Evolutionary conservation across 2,888 invertebrate genomes (phyloP).

Genomic region (Mactromeris polynyma): DNA sequence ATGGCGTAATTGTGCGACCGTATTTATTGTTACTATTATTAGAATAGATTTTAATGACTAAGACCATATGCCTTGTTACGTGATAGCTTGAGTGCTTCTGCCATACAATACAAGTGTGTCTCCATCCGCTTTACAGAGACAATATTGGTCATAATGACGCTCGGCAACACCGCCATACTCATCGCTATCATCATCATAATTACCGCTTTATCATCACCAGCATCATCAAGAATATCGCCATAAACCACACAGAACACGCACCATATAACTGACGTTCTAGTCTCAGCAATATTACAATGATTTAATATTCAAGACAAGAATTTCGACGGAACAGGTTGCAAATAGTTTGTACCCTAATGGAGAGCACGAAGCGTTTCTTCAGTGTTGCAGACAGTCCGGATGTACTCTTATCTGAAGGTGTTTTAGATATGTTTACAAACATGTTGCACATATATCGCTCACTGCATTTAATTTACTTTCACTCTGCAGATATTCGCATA

Average conservation of each 20-base stretch:
- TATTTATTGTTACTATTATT: slow-evolving; percentile 4
- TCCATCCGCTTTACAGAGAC: neutral
- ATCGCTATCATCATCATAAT: neutral
- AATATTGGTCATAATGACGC: neutral
- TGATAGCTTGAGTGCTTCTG: neutral
- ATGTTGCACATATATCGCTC: too few relatives aligned
- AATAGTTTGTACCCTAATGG: too few relatives aligned
- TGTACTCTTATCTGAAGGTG: too few relatives aligned
- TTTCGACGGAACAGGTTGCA: too few relatives aligned
- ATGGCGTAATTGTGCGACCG: slow-evolving; percentile 5
- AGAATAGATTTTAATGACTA: neutral
- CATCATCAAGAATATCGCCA: neutral
- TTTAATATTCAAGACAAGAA: too few relatives aligned
- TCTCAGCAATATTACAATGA: too few relatives aligned
- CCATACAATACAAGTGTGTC: neutral
- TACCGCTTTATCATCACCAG: too few relatives aligned
- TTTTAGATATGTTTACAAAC: too few relatives aligned
- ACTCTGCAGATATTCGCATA: too few relatives aligned
- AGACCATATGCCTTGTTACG: slow-evolving; percentile 35
- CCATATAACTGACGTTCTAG: neutral
- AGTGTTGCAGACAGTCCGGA: too few relatives aligned
- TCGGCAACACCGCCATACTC: neutral
- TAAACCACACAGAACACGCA: neutral
- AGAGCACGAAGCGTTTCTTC: too few relatives aligned
- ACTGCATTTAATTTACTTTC: too few relatives aligned